phyloP scores from a whole-genome alignment of 2,113 vertebrate genomes.

The Scalopus aquaticus region DNA sequence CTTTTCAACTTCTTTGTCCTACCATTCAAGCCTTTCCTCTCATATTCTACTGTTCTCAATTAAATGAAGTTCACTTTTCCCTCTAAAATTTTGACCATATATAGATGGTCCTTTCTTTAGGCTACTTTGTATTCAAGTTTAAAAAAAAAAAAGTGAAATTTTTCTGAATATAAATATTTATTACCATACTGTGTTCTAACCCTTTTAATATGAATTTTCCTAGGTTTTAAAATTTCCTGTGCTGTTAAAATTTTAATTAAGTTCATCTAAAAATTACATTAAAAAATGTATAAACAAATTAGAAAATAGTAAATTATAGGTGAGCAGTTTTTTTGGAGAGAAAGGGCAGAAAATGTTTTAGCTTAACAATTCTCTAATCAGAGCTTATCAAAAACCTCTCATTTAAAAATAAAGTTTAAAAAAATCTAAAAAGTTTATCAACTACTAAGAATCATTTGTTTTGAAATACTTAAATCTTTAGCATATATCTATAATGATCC shows the following conservation, averaged over 20 bases:
- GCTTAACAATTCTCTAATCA: background rate
- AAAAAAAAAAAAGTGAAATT: too few relatives aligned
- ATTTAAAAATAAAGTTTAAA: too few relatives aligned
- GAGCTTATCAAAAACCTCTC: too few relatives aligned
- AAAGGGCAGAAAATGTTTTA: background rate
- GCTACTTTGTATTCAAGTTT: background rate
- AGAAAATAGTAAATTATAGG: background rate
- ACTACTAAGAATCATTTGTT: background rate
- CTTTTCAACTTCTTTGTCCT: background rate
- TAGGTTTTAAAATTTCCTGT: background rate
- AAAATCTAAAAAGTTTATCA: too few relatives aligned
- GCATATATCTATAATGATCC: background rate
- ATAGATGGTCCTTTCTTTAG: background rate
- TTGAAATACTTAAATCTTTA: conserved; percentile 42
- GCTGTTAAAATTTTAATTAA: background rate
- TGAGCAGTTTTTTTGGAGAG: background rate
- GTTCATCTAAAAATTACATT: background rate
- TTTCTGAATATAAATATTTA: background rate
- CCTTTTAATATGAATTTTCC: background rate
- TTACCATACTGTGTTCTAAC: background rate
- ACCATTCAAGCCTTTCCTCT: background rate
- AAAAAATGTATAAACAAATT: conserved; percentile 15
- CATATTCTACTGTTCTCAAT: background rate
- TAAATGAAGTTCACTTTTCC: background rate
- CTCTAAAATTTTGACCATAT: background rate